Percentiles rank a stretch among this genome's conserved stretches.
Conservation (phyloP, 2,888 invertebrate species). For the Parnassius glacialis region DNA sequence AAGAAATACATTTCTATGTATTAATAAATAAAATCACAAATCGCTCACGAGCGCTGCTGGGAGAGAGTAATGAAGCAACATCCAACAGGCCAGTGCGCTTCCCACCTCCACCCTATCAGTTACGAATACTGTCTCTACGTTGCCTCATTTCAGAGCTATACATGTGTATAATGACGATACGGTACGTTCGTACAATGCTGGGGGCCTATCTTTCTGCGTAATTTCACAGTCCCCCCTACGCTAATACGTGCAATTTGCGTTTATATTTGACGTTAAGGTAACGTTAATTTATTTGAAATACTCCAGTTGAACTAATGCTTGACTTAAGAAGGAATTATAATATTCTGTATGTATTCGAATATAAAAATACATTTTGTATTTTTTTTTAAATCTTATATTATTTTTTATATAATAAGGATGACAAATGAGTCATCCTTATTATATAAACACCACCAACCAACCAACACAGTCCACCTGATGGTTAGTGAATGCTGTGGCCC, state of each 20-base stretch:
- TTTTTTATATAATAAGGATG: no score
- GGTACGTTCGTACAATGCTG: conserved; percentile 3
- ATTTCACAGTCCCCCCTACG: conserved; percentile 12
- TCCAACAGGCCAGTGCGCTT: conserved; percentile 7
- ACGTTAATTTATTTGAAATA: conserved; percentile 1
- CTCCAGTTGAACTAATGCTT: no score
- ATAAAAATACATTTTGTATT: no score
- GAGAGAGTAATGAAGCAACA: conserved; percentile 14
- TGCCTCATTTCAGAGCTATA: conserved; percentile 6
- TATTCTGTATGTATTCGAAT: no score
- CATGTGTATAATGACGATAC: not conserved
- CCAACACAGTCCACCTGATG: no score
- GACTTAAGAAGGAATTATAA: no score
- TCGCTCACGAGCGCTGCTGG: conserved; percentile 7
- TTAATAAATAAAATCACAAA: not conserved
- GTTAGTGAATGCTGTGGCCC: no score
- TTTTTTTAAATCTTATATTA: no score
- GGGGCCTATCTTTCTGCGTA: conserved; percentile 18
- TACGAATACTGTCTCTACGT: conserved; percentile 12
- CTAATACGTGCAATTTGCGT: conserved; percentile 18
- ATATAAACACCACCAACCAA: no score
- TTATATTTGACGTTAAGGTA: conserved; percentile 4
- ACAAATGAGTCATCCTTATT: no score
- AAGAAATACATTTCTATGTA: no score
- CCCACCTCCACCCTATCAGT: conserved; percentile 18